Percentiles rank a stretch among this genome's conserved stretches.
phyloP scores from a whole-genome alignment of 2,888 invertebrate genomes.

The Drosophila niveifrons region DNA sequence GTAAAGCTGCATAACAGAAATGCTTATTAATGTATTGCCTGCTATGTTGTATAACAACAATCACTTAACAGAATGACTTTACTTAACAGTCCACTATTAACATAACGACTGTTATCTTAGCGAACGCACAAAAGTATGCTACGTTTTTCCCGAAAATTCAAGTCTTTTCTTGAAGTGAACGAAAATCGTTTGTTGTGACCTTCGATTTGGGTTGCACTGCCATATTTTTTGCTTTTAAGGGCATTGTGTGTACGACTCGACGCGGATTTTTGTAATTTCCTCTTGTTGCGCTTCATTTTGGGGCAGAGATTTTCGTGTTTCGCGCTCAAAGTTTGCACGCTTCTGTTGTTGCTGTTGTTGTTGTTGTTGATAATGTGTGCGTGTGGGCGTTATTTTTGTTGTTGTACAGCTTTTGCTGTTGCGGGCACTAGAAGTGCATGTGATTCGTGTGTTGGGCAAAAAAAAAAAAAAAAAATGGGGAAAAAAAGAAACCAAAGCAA shows the following conservation, averaged over 20 bases:
- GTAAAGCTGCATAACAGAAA: too few species aligned
- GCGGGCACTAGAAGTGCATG: constrained; percentile 70
- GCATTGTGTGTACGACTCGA: constrained; percentile 24
- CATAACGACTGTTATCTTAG: not conserved
- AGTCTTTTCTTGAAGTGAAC: too few species aligned
- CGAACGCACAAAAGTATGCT: constrained; percentile 8
- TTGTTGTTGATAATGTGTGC: constrained; percentile 12
- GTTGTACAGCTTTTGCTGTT: constrained; percentile 42
- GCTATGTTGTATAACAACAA: too few species aligned
- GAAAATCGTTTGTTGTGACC: not conserved
- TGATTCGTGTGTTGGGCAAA: constrained; percentile 57
- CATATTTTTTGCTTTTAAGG: not conserved
- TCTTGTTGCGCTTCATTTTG: constrained; percentile 69
- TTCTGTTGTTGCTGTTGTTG: constrained; percentile 6
- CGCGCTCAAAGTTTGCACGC: constrained; percentile 58
- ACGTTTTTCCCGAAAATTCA: too few species aligned
- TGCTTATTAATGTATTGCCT: too few species aligned
- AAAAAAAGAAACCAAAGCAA: constrained; percentile 40
- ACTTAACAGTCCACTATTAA: too few species aligned
- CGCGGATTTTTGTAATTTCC: constrained; percentile 12
- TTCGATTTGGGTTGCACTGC: not conserved
- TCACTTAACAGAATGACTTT: too few species aligned
- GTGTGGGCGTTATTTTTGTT: constrained; percentile 9
- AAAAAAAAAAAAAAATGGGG: constrained; percentile 25
- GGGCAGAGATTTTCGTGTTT: constrained; percentile 71